These are phyloP conservation scores for Cataglyphis cursor DNA, from an alignment of 2,888 invertebrate species.

Conservation along the genomic window DNA sequence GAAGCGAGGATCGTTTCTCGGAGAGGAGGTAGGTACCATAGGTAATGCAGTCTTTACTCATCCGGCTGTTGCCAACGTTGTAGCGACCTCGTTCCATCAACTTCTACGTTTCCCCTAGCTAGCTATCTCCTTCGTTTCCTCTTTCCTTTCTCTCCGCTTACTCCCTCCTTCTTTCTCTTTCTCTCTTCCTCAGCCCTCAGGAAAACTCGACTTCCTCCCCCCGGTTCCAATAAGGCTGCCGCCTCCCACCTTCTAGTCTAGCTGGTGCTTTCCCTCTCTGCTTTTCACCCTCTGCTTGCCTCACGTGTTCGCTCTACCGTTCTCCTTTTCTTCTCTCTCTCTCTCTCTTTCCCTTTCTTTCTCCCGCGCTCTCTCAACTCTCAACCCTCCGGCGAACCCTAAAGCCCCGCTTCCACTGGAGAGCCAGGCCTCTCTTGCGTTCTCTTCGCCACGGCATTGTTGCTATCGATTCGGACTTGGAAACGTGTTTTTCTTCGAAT, in stretches of 20 bases:
- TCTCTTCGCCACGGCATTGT: constrained; percentile 81
- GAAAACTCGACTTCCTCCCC: constrained; percentile 82
- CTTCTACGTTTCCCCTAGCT: constrained; percentile 70
- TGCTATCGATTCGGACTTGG: constrained; percentile 83
- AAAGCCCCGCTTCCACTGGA: constrained; percentile 56
- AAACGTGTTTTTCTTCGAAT: constrained; percentile 83
- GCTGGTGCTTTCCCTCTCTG: constrained; percentile 60
- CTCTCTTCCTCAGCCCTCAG: constrained; percentile 80
- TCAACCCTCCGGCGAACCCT: constrained; percentile 48
- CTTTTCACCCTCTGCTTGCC: constrained; percentile 51
- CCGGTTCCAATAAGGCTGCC: constrained; percentile 84
- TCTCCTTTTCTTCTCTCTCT: constrained; percentile 53
- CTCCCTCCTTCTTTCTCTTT: constrained; percentile 56
- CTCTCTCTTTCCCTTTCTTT: constrained; percentile 52
- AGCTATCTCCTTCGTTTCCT: constrained; percentile 58
- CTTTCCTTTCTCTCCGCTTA: constrained; percentile 61
- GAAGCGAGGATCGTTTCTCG: constrained; percentile 76
- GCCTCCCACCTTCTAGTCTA: constrained; percentile 67
- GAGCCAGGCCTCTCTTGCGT: constrained; percentile 76
- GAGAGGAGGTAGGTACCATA: constrained; percentile 77
- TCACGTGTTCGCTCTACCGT: constrained; percentile 25
- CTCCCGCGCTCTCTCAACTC: constrained; percentile 53
- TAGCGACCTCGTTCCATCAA: constrained; percentile 84
- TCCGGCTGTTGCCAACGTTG: constrained; percentile 83
- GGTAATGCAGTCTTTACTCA: constrained; percentile 82